Conservation (phyloP, 1,140 invertebrate genomes). For the Euwallacea similis region DNA sequence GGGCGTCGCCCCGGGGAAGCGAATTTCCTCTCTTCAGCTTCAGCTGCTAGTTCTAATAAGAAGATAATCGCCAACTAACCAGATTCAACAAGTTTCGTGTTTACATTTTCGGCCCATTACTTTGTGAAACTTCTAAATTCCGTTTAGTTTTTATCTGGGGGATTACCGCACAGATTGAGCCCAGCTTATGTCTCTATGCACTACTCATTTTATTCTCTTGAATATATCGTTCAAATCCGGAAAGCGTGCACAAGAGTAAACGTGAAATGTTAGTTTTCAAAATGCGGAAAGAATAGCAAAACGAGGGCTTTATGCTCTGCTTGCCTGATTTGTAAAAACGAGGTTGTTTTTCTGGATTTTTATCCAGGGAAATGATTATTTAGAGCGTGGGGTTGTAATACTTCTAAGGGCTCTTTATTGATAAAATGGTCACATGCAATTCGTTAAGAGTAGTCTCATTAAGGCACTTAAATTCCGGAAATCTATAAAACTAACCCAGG, state of each 20-base stretch:
- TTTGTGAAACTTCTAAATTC: not conserved
- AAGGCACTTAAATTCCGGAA: too few species aligned
- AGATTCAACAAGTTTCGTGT: too few species aligned
- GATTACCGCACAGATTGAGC: slow-evolving; percentile 2
- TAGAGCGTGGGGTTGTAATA: too few species aligned
- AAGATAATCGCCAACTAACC: too few species aligned
- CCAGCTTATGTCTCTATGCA: not conserved
- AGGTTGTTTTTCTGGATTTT: not conserved
- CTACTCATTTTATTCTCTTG: slow-evolving; percentile 3
- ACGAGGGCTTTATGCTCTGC: not conserved
- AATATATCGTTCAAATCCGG: slow-evolving; percentile 2
- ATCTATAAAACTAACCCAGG: too few species aligned
- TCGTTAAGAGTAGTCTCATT: too few species aligned
- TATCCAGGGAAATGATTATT: too few species aligned
- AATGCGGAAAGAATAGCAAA: slow-evolving; percentile 6
- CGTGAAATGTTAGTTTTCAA: slow-evolving; percentile 2
- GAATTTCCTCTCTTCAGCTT: too few species aligned
- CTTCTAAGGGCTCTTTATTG: too few species aligned
- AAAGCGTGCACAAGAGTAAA: slow-evolving; percentile 4
- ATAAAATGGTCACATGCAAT: too few species aligned
- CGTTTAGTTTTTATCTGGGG: slow-evolving; percentile 1
- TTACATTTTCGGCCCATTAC: not conserved
- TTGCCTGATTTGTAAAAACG: not conserved
- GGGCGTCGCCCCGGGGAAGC: too few species aligned
- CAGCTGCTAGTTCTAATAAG: too few species aligned